Conservation (phyloP, 1,140 invertebrate species). For the Zaprionus tsacasi region DNA sequence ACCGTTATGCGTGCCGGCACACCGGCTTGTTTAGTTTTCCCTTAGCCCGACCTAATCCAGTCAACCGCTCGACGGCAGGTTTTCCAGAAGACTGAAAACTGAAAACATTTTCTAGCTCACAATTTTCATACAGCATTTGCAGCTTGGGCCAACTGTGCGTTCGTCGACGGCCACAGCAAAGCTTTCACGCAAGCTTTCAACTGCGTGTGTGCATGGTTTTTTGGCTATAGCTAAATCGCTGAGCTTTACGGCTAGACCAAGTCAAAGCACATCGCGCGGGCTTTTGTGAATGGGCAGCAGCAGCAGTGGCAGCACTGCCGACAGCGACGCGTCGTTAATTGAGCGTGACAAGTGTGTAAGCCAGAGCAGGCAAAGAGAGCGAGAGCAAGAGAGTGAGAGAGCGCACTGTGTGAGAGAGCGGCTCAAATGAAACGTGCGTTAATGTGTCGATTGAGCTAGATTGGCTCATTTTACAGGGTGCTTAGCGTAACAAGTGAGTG, state of each 20-base stretch:
- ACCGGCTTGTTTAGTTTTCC: constrained; percentile 7
- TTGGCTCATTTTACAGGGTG: background rate
- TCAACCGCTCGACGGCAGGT: constrained; percentile 76
- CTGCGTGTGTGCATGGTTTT: background rate
- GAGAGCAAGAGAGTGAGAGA: no score
- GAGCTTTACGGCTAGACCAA: constrained; percentile 45
- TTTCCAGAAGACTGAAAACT: constrained; percentile 78
- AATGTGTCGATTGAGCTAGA: background rate
- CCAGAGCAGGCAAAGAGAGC: background rate
- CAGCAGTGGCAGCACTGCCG: background rate
- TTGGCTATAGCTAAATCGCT: constrained; percentile 6
- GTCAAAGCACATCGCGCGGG: constrained; percentile 35
- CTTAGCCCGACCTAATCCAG: constrained; percentile 50
- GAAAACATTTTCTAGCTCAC: constrained; percentile 65
- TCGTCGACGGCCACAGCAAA: constrained; percentile 34
- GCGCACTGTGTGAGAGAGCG: background rate
- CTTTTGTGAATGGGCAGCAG: constrained; percentile 65
- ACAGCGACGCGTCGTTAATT: constrained; percentile 48
- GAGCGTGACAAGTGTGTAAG: constrained; percentile 34
- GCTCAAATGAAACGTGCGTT: background rate
- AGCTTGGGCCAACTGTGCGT: constrained; percentile 49
- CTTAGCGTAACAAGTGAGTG: background rate
- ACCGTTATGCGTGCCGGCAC: constrained; percentile 23
- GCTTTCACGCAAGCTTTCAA: constrained; percentile 41
- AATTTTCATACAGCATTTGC: constrained; percentile 74